Evolutionary conservation across 2,888 invertebrate species (phyloP), one percentile per base, ranked within the genome.

Genomic region (Sisyra nigra): DNA sequence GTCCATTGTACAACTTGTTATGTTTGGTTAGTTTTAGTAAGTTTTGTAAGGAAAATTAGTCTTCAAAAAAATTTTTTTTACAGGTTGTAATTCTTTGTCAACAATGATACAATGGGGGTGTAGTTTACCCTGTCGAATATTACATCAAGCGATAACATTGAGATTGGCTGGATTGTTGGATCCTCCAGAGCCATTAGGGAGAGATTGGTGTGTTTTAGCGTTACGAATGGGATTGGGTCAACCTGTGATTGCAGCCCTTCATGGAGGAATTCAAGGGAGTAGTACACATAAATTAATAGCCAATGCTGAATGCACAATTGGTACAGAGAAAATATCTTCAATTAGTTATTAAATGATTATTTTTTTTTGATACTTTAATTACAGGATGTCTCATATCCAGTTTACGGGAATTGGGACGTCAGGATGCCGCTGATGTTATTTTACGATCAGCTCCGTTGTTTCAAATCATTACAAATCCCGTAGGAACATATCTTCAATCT

Each of bases 161-260:
- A 67, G 73, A 55, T 57, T 85, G 44, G 77, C 80, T 49, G 68
- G 72, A 47, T 61, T 79, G 51, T 61, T 85, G 44, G 83, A 85
- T 61, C 79, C 79, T 13, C 80, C 80, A 1, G 79, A 79, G 57
- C 72, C 74, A 10, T 68, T 75, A 45, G 80, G 80, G 14, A 72
- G 77, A 53, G 83, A 85, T 57, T 85, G 85, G 85, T 73, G 83
- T 55, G 68, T 81, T 54, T 60, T 85, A 45, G 83, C 84, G 10
- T 71, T 78, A 41, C 68, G 76, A 48, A 64, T 85, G 44, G 77
- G 78, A 42, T 50, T 64, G 15, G 57, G 55, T 42, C 62, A 63
- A 48, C 61, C 63, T 43, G 56, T 56, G 36, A 62, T 64, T 32
- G 64, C 61, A 10, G 57, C 62, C 2, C 51, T 62, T 33, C 37